phyloP scores from a whole-genome alignment of 2,888 invertebrate species.

The Phaonia tiefii region DNA sequence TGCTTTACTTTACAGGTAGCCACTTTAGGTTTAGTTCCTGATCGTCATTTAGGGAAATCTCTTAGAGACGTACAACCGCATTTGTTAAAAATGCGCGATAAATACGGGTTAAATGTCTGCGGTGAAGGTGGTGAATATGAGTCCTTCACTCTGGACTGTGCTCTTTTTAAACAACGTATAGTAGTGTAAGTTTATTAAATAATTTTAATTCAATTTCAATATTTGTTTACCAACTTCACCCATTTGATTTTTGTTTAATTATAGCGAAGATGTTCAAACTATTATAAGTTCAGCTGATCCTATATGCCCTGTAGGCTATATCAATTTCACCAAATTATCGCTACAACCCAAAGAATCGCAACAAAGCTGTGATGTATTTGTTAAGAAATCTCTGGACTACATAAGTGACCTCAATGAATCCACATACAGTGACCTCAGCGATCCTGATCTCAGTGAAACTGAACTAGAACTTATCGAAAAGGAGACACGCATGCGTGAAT shows the following conservation, averaged over 20 bases:
- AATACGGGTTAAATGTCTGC: slow-evolving; percentile 96
- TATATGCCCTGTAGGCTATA: slow-evolving; percentile 96
- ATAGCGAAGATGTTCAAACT: slow-evolving; percentile 91
- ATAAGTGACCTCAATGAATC: slow-evolving; percentile 84
- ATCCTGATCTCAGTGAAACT: slow-evolving; percentile 84
- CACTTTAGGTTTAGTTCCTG: slow-evolving; percentile 93
- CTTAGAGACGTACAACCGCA: slow-evolving; percentile 93
- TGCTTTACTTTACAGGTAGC: slow-evolving; percentile 83
- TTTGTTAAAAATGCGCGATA: slow-evolving; percentile 92
- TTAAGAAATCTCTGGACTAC: slow-evolving; percentile 84
- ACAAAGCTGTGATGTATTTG: slow-evolving; percentile 78
- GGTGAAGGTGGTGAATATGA: slow-evolving; percentile 99
- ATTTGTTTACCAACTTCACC: no score
- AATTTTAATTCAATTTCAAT: slow-evolving; percentile 1
- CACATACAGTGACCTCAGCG: slow-evolving; percentile 85
- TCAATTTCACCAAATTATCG: slow-evolving; percentile 92
- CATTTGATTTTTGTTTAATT: slow-evolving; percentile 70
- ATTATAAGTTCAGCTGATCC: slow-evolving; percentile 95
- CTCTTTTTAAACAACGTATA: slow-evolving; percentile 94
- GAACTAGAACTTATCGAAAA: slow-evolving; percentile 84
- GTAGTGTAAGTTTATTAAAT: slow-evolving; percentile 87
- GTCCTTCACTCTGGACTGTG: slow-evolving; percentile 98
- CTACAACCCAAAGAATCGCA: slow-evolving; percentile 85
- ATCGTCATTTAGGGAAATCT: slow-evolving; percentile 92
- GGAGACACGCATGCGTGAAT: slow-evolving; percentile 79